Conservation (phyloP, 1,140 invertebrate genomes). For the Zaprionus ghesquierei region DNA sequence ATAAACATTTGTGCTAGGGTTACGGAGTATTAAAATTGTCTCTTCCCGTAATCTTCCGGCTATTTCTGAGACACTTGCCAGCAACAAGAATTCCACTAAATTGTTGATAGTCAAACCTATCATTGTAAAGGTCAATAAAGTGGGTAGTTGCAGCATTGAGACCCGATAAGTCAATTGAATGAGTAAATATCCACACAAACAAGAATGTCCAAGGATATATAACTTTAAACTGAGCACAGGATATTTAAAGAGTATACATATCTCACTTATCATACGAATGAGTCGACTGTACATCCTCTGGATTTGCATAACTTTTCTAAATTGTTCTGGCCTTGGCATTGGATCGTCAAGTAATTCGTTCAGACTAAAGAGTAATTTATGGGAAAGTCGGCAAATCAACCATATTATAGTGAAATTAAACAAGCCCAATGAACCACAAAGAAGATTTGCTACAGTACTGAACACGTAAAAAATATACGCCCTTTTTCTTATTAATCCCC, state of each 20-base stretch:
- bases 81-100: not conserved
- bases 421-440: not conserved
- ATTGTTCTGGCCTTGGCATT: not conserved
- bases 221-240: not conserved
- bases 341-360: not conserved
- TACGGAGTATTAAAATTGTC: not conserved
- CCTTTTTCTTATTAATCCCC: not conserved
- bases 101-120: not conserved
- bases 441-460: not conserved
- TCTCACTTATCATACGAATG: not conserved
- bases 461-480: not conserved
- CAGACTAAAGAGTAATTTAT: not conserved
- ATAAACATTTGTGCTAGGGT: not conserved
- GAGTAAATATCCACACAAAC: not conserved
- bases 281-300: slow-evolving; percentile 9
- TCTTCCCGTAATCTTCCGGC: not conserved
- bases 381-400: not conserved
- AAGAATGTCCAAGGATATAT: not conserved
- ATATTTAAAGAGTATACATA: not conserved
- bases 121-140: not conserved
- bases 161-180: too few species aligned
- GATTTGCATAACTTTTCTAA: not conserved
- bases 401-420: not conserved
- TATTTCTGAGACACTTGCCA: not conserved
- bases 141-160: too few species aligned